These are phyloP conservation scores for Frieseomelitta varia DNA, from an alignment of 1,140 invertebrate genomes.

Conservation along the genomic window DNA sequence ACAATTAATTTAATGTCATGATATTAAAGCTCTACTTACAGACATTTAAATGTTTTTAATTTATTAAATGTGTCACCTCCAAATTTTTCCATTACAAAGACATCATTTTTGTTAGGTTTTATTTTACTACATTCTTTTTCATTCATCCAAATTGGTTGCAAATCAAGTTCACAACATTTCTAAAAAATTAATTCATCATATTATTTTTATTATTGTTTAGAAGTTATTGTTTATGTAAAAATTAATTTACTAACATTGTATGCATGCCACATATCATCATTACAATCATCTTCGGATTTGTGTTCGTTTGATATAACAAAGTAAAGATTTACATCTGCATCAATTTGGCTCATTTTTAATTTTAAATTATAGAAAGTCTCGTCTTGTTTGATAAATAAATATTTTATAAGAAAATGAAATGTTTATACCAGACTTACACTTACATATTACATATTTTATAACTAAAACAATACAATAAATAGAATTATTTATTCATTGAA, in stretches of 20 bases:
- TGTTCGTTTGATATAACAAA: conserved; percentile 76
- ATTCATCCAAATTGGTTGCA: conserved; percentile 82
- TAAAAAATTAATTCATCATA: conserved; percentile 67
- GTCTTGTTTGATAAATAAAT: neutral
- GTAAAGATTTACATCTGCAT: conserved; percentile 72
- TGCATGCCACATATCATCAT: conserved; percentile 79
- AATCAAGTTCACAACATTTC: conserved; percentile 81
- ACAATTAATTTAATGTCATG: neutral
- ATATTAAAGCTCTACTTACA: conserved; percentile 82
- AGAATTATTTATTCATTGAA: neutral
- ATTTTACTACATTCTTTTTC: conserved; percentile 79
- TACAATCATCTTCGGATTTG: conserved; percentile 73
- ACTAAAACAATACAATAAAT: neutral
- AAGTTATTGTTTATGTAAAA: conserved; percentile 4
- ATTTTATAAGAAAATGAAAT: neutral
- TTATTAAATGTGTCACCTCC: conserved; percentile 86
- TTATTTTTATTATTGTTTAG: neutral
- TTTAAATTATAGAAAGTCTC: neutral
- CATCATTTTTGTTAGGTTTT: conserved; percentile 86
- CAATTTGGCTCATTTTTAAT: conserved; percentile 58
- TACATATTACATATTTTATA: neutral
- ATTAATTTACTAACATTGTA: conserved; percentile 75
- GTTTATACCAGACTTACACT: neutral
- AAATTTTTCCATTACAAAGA: conserved; percentile 89
- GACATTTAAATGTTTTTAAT: conserved; percentile 85